phyloP scores from a whole-genome alignment of 2,888 invertebrate species.

The Catocala fraxini region DNA sequence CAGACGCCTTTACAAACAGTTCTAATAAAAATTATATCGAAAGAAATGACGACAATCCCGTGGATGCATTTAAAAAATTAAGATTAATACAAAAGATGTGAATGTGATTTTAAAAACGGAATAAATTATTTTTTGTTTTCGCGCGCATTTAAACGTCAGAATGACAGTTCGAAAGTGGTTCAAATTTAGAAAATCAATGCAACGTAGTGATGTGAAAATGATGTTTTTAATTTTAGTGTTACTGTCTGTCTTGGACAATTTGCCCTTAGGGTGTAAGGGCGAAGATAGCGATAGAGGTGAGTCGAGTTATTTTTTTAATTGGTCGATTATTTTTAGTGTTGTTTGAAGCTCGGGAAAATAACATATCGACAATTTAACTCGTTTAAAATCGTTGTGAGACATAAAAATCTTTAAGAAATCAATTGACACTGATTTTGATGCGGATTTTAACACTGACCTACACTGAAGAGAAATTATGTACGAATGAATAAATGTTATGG shows the following conservation, averaged over 20 bases:
- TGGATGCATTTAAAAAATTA: slow-evolving; percentile 57
- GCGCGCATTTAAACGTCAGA: slow-evolving; percentile 72
- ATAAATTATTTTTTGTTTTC: slow-evolving; percentile 52
- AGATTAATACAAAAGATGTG: slow-evolving; percentile 65
- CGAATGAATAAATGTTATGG: background rate
- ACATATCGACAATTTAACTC: too few relatives aligned
- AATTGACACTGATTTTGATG: slow-evolving; percentile 5
- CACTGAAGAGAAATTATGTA: background rate
- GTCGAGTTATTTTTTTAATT: slow-evolving; percentile 12
- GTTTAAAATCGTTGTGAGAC: too few relatives aligned
- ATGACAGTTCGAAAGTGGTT: slow-evolving; percentile 82
- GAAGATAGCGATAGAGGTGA: slow-evolving; percentile 74
- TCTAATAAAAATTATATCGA: slow-evolving; percentile 41
- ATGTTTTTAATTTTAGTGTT: slow-evolving; percentile 74
- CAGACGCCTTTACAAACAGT: slow-evolving; percentile 62
- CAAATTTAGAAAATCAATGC: slow-evolving; percentile 65
- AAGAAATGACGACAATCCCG: slow-evolving; percentile 76
- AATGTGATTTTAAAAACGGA: slow-evolving; percentile 51
- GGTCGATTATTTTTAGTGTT: slow-evolving; percentile 4
- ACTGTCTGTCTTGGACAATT: slow-evolving; percentile 73
- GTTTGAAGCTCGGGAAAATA: background rate
- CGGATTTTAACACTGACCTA: background rate
- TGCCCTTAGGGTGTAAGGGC: slow-evolving; percentile 64
- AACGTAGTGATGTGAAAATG: slow-evolving; percentile 77
- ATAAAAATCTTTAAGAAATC: background rate